These are phyloP conservation scores for Oostethus manadensis DNA, from an alignment of 2,113 vertebrate species.

Conservation along the genomic window DNA sequence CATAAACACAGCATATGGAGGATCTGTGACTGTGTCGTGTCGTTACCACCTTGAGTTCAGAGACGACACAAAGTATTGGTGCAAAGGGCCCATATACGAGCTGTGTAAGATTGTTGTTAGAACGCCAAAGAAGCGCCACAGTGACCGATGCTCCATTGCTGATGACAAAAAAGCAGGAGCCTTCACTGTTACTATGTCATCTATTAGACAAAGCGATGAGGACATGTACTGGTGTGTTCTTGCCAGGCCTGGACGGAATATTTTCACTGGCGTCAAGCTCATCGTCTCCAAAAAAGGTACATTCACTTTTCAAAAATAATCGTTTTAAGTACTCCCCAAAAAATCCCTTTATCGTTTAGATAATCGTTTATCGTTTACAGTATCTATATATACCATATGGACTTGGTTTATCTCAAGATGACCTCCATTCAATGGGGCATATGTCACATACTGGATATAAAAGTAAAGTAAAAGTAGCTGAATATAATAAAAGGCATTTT, in stretches of 20 bases:
- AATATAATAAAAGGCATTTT: neutral
- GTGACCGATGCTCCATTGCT: constrained; percentile 23
- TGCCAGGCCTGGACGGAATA: constrained; percentile 4
- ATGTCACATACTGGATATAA: too few relatives aligned
- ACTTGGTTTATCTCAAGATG: too few relatives aligned
- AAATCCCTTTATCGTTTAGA: too few relatives aligned
- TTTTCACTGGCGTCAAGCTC: constrained; percentile 25
- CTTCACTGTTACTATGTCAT: constrained; percentile 50
- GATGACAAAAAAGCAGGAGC: constrained; percentile 37
- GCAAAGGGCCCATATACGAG: constrained; percentile 39
- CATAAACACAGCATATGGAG: constrained; percentile 17
- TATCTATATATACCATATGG: too few relatives aligned
- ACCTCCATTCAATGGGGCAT: too few relatives aligned
- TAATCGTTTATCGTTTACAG: too few relatives aligned
- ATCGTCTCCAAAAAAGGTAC: constrained; percentile 35
- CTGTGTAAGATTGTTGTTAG: constrained; percentile 34
- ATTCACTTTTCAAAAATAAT: neutral
- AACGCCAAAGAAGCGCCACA: constrained; percentile 9
- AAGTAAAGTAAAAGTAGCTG: neutral
- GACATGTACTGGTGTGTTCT: constrained; percentile 61
- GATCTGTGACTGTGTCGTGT: constrained; percentile 39
- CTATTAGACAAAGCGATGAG: constrained; percentile 28
- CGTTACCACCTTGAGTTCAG: constrained; percentile 27
- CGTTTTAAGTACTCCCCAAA: too few relatives aligned
- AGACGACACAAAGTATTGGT: constrained; percentile 57